phyloP scores from a whole-genome alignment of 2,113 vertebrate species.

The Porphyrio hochstetteri region DNA sequence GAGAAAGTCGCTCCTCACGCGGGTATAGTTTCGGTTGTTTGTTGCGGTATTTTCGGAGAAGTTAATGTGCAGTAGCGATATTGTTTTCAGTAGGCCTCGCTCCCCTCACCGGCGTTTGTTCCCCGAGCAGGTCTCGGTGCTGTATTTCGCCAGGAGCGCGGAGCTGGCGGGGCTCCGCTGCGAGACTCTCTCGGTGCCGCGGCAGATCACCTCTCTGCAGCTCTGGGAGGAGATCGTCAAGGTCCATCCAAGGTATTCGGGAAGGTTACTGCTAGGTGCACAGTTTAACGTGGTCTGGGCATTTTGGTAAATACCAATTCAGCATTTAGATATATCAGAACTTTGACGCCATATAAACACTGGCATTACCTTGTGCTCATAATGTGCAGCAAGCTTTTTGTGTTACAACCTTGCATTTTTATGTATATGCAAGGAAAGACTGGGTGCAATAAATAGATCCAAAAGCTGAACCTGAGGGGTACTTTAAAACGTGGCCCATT shows the following conservation, averaged over 20 bases:
- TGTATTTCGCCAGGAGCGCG: conserved; percentile 92
- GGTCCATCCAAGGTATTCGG: conserved; percentile 83
- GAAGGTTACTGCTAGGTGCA: accelerated
- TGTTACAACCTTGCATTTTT: neutral
- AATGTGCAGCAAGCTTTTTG: accelerated
- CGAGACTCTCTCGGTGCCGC: conserved; percentile 78
- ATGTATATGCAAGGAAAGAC: accelerated
- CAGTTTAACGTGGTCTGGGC: accelerated
- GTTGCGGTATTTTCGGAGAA: neutral
- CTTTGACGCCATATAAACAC: accelerated
- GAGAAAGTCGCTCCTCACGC: neutral
- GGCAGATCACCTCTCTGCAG: conserved; percentile 77
- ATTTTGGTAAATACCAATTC: no score
- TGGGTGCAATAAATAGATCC: accelerated
- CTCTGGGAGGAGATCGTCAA: conserved; percentile 87
- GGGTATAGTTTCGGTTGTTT: neutral
- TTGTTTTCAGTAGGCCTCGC: neutral
- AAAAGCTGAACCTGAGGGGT: no score
- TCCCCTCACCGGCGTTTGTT: neutral
- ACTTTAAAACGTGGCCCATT: accelerated
- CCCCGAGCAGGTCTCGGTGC: conserved; percentile 70
- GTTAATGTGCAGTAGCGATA: neutral
- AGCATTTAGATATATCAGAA: accelerated
- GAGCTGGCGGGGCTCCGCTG: conserved; percentile 86
- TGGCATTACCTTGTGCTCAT: neutral